These are phyloP conservation scores for Myotis davidii DNA, from an alignment of 2,113 vertebrate species.

Conservation along the genomic window DNA sequence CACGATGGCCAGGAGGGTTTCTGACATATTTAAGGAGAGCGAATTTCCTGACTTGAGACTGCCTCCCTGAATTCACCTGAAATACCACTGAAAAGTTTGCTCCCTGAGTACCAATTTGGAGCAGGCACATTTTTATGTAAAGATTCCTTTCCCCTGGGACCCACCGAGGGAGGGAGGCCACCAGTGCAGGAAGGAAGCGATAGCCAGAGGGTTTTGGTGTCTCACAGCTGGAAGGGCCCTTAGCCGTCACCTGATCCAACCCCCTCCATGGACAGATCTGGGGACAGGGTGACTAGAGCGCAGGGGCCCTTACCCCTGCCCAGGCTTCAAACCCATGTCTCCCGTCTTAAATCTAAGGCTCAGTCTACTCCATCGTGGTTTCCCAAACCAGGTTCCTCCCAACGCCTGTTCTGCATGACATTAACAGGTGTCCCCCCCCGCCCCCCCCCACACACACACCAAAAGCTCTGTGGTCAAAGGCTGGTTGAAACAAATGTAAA, in stretches of 20 bases:
- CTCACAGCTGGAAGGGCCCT: not conserved
- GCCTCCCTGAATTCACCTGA: not conserved
- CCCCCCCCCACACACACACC: not conserved
- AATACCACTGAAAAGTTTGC: not conserved
- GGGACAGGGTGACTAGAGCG: no score
- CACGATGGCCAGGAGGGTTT: not conserved
- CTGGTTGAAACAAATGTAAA: constrained; percentile 5
- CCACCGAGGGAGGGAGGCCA: not conserved
- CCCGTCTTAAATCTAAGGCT: not conserved
- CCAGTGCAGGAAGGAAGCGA: not conserved
- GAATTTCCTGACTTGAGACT: not conserved
- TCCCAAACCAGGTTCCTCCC: not conserved
- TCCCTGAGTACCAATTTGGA: not conserved
- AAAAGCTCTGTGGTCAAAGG: not conserved
- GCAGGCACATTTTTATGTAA: not conserved
- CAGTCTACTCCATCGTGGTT: fast-evolving
- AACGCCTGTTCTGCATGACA: no score
- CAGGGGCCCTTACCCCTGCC: no score
- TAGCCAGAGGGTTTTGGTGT: not conserved
- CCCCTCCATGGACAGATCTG: not conserved
- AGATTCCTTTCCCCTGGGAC: not conserved
- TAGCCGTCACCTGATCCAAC: not conserved
- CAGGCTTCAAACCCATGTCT: not conserved
- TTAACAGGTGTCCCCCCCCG: not conserved
- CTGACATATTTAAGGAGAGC: not conserved